phyloP scores from a whole-genome alignment of 2,888 invertebrate genomes.

The Eueremaeus valkanovi region DNA sequence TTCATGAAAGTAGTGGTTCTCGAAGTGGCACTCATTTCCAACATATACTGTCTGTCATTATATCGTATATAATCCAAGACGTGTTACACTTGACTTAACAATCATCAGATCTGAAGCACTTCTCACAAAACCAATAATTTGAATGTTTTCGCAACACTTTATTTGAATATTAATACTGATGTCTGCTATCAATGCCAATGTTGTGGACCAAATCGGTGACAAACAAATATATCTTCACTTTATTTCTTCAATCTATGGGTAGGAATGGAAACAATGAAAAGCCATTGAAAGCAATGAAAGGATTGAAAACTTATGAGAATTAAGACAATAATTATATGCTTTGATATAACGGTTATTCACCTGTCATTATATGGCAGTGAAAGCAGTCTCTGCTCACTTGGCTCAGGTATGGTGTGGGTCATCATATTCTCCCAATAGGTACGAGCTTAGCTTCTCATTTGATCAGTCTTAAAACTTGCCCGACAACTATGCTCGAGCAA shows the following conservation, averaged over 20 bases:
- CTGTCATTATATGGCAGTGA: slow-evolving; percentile 18
- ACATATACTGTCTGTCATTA: neutral
- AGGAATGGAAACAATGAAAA: neutral
- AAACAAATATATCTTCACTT: neutral
- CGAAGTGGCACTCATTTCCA: slow-evolving; percentile 9
- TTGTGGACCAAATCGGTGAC: neutral
- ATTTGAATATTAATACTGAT: neutral
- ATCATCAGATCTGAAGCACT: neutral
- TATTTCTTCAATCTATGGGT: neutral
- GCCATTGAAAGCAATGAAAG: neutral
- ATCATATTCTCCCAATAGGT: slow-evolving; percentile 1
- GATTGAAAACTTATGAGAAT: no score
- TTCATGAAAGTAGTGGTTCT: slow-evolving; percentile 42
- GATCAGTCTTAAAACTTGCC: neutral
- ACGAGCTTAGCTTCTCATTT: neutral
- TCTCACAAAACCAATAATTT: neutral
- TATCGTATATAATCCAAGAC: slow-evolving; percentile 18
- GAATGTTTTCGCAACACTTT: neutral
- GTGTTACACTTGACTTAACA: slow-evolving; percentile 5
- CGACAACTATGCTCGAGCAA: neutral
- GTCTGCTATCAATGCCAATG: neutral
- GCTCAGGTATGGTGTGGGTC: slow-evolving; percentile 15
- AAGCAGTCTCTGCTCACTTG: no score
- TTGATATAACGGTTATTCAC: slow-evolving; percentile 19
- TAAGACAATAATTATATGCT: neutral